Conservation (phyloP, 2,113 vertebrate species). For the Pampusana beccarii region DNA sequence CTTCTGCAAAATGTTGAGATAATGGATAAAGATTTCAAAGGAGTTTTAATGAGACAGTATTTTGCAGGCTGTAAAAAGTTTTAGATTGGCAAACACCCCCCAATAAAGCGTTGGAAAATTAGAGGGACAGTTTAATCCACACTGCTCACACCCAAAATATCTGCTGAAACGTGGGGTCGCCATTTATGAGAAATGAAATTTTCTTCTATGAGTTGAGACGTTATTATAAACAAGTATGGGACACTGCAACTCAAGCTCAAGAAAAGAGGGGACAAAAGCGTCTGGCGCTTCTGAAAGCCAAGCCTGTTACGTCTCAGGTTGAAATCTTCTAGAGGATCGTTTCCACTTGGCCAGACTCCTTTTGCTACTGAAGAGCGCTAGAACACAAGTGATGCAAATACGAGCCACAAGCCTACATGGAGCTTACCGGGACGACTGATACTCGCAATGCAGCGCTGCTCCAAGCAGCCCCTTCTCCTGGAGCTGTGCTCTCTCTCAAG, state of each 20-base stretch:
- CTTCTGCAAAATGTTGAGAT: not conserved
- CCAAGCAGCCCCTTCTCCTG: not conserved
- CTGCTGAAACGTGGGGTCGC: not conserved
- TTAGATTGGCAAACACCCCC: not conserved
- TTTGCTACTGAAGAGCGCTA: not conserved
- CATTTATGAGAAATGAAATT: not conserved
- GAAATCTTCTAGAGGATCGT: fast-evolving
- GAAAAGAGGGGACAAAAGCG: not conserved
- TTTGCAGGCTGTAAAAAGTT: not conserved
- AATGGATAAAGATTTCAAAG: constrained; percentile 4
- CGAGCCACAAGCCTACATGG: not conserved
- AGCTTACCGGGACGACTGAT: not conserved
- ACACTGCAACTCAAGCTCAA: not conserved
- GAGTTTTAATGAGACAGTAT: not conserved
- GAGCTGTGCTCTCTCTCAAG: not conserved
- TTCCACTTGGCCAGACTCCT: not conserved
- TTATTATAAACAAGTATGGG: not conserved
- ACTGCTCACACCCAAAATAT: not conserved
- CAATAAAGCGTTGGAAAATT: not conserved
- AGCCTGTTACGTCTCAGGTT: not conserved
- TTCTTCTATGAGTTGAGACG: not conserved
- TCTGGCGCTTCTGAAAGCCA: not conserved
- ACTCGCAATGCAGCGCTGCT: not conserved
- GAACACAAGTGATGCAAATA: fast-evolving
- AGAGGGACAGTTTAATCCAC: not conserved